These are phyloP conservation scores for Orientallactaga sibirica DNA, from an alignment of 2,797 vertebrate genomes.

Conservation along the genomic window DNA sequence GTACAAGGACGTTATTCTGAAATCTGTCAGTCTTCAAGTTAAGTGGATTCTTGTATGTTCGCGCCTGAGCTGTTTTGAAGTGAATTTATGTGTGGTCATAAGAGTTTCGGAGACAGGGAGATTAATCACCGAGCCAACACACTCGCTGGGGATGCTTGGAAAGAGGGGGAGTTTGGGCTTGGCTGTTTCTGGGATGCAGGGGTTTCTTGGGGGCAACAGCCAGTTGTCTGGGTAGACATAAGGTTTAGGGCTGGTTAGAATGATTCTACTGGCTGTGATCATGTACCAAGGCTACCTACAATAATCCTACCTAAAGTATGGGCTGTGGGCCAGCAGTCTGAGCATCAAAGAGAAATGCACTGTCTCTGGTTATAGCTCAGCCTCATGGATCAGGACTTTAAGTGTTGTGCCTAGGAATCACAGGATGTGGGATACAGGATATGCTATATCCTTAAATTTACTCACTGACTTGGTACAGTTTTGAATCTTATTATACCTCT, in stretches of 20 bases:
- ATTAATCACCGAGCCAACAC: constrained; percentile 22
- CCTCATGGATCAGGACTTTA: neutral
- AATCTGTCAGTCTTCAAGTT: constrained; percentile 61
- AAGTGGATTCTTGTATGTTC: constrained; percentile 74
- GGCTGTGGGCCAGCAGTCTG: neutral
- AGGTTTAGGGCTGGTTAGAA: neutral
- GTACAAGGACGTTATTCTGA: constrained; percentile 20
- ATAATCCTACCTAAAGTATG: neutral
- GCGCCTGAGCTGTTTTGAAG: constrained; percentile 69
- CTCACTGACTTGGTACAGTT: neutral
- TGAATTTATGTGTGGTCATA: constrained; percentile 69
- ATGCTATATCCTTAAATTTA: neutral
- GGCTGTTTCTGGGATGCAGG: constrained; percentile 13
- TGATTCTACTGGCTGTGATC: neutral
- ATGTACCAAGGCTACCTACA: neutral
- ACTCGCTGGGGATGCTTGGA: constrained; percentile 16
- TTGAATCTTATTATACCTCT: neutral
- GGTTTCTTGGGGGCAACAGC: neutral
- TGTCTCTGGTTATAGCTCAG: neutral
- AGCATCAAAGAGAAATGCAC: neutral
- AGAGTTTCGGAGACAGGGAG: constrained; percentile 56
- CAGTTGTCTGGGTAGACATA: neutral
- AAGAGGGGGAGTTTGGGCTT: neutral
- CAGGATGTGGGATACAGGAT: neutral
- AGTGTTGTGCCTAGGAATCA: neutral